Evolutionary conservation across 2,797 vertebrate genomes (phyloP).

Genomic region (Poeciliopsis gracilis): DNA sequence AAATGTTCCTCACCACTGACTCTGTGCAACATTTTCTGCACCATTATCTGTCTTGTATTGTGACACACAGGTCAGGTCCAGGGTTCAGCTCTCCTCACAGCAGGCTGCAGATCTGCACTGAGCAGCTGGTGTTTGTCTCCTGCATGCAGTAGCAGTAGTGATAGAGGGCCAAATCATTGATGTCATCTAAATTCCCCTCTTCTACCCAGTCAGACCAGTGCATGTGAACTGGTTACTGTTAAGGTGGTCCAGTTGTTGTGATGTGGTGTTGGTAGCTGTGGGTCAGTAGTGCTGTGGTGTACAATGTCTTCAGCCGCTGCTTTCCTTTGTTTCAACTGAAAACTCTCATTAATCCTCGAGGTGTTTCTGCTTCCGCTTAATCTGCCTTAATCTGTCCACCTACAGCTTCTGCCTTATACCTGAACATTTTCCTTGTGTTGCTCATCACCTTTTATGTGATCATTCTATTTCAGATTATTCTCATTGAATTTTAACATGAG

Average conservation of each 20-base stretch:
- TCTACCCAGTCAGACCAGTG: constrained; percentile 32
- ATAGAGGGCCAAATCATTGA: neutral
- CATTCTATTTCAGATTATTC: no score
- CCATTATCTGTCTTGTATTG: constrained; percentile 10
- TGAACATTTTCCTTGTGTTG: neutral
- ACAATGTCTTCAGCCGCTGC: constrained; percentile 30
- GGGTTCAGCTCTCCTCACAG: constrained; percentile 24
- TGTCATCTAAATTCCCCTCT: neutral
- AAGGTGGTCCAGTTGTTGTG: constrained; percentile 4
- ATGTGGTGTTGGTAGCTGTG: constrained; percentile 67
- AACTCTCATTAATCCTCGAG: neutral
- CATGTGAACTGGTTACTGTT: constrained; percentile 37
- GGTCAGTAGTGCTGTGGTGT: constrained; percentile 70
- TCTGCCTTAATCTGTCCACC: neutral
- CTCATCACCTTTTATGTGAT: no score
- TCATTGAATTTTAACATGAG: no score
- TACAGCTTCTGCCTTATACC: neutral
- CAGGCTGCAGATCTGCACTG: constrained; percentile 18
- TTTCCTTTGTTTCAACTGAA: neutral
- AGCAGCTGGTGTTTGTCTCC: constrained; percentile 24
- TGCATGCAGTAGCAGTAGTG: constrained; percentile 28
- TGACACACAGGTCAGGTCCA: constrained; percentile 33
- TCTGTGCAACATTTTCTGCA: neutral
- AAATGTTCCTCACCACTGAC: neutral
- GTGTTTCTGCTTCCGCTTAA: neutral